Conservation (phyloP, 1,140 invertebrate genomes). For the Drosophila grimshawi region DNA sequence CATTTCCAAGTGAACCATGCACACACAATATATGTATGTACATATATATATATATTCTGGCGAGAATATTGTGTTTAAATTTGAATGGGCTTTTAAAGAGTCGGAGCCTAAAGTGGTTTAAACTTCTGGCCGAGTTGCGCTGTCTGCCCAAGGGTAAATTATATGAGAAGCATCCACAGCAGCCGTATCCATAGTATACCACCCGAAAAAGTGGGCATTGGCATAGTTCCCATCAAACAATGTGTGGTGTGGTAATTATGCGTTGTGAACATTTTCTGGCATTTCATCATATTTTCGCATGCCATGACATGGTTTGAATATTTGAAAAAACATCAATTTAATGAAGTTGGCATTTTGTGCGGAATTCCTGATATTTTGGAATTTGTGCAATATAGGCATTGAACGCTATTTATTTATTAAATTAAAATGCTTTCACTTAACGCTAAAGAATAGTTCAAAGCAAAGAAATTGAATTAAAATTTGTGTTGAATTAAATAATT, state of each 20-base stretch:
- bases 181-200: not conserved
- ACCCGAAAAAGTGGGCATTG: constrained; percentile 53
- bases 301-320: constrained; percentile 36
- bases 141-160: constrained; percentile 67
- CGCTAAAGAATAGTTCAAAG: too few species aligned
- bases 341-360: not conserved
- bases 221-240: constrained; percentile 74
- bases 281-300: constrained; percentile 41
- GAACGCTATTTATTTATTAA: not conserved
- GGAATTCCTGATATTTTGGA: constrained; percentile 12
- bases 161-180: not conserved
- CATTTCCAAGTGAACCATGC: constrained; percentile 51
- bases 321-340: constrained; percentile 15
- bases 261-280: constrained; percentile 32
- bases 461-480: not conserved
- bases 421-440: too few species aligned
- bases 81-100: constrained; percentile 37
- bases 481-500: not conserved
- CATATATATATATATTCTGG: not conserved
- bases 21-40: constrained; percentile 4
- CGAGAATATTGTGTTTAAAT: constrained; percentile 16
- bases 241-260: constrained; percentile 61
- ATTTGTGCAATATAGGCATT: not conserved
- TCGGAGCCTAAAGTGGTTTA: constrained; percentile 35
- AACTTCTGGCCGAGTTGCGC: constrained; percentile 5